phyloP scores from a whole-genome alignment of 1,140 invertebrate genomes.

The Nasonia vitripennis region DNA sequence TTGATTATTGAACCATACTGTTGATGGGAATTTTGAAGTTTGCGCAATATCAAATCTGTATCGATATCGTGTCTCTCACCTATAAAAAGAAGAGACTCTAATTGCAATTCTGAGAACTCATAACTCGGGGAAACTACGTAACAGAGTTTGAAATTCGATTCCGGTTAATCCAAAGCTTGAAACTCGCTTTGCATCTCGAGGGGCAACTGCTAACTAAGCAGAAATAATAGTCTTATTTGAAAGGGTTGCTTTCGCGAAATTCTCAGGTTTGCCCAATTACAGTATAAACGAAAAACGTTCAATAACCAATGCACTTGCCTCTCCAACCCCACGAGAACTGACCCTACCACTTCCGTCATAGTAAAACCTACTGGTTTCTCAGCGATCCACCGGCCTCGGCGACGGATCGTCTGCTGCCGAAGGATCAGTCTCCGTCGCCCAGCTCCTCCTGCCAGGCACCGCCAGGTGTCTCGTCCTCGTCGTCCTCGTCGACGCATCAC shows the following conservation, averaged over 20 bases:
- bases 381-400: slow-evolving; percentile 28
- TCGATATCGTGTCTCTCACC: too few species aligned
- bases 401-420: slow-evolving; percentile 11
- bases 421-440: neutral
- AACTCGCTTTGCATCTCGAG: too few species aligned
- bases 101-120: too few species aligned
- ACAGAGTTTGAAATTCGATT: too few species aligned
- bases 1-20: neutral
- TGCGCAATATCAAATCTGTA: too few species aligned
- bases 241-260: too few species aligned
- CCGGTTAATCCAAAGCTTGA: too few species aligned
- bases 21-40: too few species aligned
- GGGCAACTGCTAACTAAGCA: too few species aligned
- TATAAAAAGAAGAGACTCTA: too few species aligned
- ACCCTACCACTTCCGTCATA: neutral
- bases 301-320: slow-evolving; percentile 2
- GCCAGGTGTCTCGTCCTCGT: neutral
- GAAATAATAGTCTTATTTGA: too few species aligned
- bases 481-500: slow-evolving; percentile 30
- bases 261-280: neutral
- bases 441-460: neutral
- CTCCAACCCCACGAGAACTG: neutral
- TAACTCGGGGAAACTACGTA: too few species aligned
- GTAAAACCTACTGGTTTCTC: slow-evolving; percentile 48
- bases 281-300: neutral